A percentile compares a stretch with the other conserved stretches of the same genome.
Conservation (phyloP, 2,113 vertebrate genomes). For the Trematocara stigmaticum region DNA sequence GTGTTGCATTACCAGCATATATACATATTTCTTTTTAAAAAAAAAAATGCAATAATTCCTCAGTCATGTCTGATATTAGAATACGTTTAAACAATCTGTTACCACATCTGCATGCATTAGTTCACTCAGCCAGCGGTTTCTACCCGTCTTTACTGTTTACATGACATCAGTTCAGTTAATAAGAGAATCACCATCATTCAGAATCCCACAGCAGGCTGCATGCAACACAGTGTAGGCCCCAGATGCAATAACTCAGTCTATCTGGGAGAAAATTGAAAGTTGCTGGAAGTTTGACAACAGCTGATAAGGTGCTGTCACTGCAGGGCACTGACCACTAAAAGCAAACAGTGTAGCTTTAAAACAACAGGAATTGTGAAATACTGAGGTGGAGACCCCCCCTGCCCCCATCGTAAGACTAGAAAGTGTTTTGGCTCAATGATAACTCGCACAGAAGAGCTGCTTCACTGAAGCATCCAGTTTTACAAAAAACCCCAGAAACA, state of each 20-base stretch:
- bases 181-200: not conserved
- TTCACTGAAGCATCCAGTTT: no score
- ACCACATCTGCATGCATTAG: not conserved
- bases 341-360: conserved; percentile 16
- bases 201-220: not conserved
- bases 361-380: not conserved
- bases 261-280: not conserved
- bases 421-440: conserved; percentile 22
- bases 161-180: not conserved
- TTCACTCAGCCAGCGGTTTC: not conserved
- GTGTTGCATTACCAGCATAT: not conserved
- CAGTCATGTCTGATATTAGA: not conserved
- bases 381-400: not conserved
- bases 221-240: conserved; percentile 14
- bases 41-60: not conserved
- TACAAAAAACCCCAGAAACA: no score
- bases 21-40: not conserved
- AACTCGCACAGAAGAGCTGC: no score
- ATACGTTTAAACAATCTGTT: not conserved
- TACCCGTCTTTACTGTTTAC: not conserved
- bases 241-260: not conserved
- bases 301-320: conserved; percentile 27
- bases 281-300: conserved; percentile 5
- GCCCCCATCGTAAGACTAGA: not conserved
- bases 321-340: conserved; percentile 20